Conservation (phyloP, 2,888 invertebrate genomes). For the Tipula helvola region DNA sequence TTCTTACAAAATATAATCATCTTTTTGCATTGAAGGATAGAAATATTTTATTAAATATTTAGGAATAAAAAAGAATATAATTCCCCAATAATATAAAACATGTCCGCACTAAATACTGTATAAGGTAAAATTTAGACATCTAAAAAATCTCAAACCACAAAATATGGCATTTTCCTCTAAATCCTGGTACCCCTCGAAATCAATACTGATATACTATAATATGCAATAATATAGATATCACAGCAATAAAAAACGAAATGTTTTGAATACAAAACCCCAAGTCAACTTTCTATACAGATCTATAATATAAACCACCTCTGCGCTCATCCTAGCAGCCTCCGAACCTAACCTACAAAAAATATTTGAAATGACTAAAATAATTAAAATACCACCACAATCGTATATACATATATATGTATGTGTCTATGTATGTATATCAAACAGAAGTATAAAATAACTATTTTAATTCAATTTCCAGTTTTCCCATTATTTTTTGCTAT, state of each 20-base stretch:
- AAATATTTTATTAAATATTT: no score
- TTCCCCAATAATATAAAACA: neutral
- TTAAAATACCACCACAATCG: neutral
- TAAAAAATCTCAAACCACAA: neutral
- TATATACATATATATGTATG: neutral
- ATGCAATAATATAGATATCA: neutral
- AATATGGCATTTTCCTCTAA: neutral
- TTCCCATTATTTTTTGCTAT: neutral
- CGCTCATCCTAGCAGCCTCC: neutral
- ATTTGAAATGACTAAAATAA: neutral
- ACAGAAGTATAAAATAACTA: constrained; percentile 4
- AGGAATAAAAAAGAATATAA: no score
- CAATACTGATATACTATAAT: neutral
- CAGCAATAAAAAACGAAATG: neutral
- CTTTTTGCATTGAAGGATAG: no score
- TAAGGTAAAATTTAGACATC: neutral
- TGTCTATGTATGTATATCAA: neutral
- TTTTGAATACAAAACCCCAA: neutral
- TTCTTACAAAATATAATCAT: no score
- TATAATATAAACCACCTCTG: neutral
- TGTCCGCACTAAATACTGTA: neutral
- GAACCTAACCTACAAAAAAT: neutral
- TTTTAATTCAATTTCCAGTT: constrained; percentile 4
- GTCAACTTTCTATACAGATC: neutral
- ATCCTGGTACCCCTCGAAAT: neutral